These are phyloP conservation scores for Phalacrocorax aristotelis DNA, from an alignment of 2,113 vertebrate species.

Conservation along the genomic window DNA sequence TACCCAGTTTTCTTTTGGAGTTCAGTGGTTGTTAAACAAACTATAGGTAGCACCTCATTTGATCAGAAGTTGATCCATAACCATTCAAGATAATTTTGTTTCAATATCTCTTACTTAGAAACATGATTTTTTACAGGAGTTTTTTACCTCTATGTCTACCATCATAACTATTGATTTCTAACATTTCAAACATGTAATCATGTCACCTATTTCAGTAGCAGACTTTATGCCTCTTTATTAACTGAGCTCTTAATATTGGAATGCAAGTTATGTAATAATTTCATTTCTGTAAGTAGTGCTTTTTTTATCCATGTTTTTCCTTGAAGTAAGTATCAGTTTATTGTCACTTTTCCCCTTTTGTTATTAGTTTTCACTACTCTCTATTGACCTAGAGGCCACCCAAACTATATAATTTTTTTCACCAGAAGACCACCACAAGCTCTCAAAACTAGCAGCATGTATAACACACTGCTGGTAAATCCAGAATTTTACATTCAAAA, in stretches of 20 bases:
- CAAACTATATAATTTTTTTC: background rate
- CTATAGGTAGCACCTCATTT: background rate
- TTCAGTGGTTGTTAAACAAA: background rate
- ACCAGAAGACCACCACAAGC: background rate
- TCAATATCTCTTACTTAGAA: background rate
- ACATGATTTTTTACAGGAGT: background rate
- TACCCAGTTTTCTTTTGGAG: background rate
- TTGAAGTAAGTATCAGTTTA: background rate
- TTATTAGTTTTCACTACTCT: background rate
- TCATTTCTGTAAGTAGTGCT: background rate
- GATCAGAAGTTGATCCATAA: background rate
- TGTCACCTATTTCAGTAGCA: background rate
- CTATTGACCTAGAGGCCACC: background rate
- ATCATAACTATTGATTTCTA: background rate
- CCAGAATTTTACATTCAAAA: background rate
- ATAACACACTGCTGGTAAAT: background rate
- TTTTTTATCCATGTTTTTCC: background rate
- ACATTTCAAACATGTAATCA: background rate
- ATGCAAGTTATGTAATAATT: background rate
- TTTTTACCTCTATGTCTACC: background rate
- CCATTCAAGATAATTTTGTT: background rate
- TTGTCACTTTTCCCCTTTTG: background rate
- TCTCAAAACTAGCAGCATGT: background rate
- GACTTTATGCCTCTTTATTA: background rate
- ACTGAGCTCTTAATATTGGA: background rate